phyloP scores from a whole-genome alignment of 2,888 invertebrate genomes.

The Salpingus planirostris region DNA sequence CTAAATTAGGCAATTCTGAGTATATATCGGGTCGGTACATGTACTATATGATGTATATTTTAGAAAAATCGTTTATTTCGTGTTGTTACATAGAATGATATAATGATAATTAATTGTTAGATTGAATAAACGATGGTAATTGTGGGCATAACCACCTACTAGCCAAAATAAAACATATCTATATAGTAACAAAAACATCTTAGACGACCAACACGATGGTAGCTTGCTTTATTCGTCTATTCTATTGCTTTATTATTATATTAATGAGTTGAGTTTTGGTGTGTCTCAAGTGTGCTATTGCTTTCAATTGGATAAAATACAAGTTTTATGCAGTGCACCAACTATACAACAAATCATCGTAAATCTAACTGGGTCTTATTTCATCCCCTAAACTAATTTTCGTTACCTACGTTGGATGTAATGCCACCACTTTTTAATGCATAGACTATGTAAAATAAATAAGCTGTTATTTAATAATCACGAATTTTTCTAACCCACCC shows the following conservation, averaged over 20 bases:
- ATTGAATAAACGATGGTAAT: constrained; percentile 9
- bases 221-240: constrained; percentile 15
- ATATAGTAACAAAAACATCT: constrained; percentile 8
- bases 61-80: constrained; percentile 12
- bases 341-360: no score
- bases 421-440: constrained; percentile 12
- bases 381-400: no score
- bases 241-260: constrained; percentile 11
- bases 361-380: no score
- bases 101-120: constrained; percentile 13
- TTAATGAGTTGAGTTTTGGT: no score
- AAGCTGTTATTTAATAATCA: constrained; percentile 12
- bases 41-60: constrained; percentile 13
- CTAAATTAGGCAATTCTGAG: no score
- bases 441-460: constrained; percentile 15
- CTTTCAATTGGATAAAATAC: constrained; percentile 10
- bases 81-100: constrained; percentile 13
- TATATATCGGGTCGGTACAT: constrained; percentile 8
- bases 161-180: constrained; percentile 15
- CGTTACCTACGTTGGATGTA: constrained; percentile 8
- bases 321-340: no score
- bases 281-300: constrained; percentile 13
- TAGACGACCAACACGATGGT: constrained; percentile 16
- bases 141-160: constrained; percentile 8
- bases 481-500: background rate